Conservation (phyloP, 2,888 invertebrate species). For the Scaptomyza parva region DNA sequence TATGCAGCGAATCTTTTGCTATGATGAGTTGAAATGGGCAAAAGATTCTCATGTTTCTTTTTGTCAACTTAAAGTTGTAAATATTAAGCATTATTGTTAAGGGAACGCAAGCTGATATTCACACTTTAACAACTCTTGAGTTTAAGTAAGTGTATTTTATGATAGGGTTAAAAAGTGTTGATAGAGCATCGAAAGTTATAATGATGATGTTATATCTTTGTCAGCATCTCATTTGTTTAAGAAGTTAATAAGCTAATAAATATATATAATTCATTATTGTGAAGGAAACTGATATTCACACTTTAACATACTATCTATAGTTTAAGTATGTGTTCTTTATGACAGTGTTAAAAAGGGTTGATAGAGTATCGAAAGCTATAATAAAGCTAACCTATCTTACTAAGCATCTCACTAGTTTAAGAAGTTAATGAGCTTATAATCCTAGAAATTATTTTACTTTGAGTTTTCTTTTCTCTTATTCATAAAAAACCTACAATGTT, state of each 20-base stretch:
- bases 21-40: too few relatives aligned
- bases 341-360: neutral
- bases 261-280: too few relatives aligned
- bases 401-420: neutral
- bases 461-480: too few relatives aligned
- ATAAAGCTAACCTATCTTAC: too few relatives aligned
- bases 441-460: neutral
- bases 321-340: too few relatives aligned
- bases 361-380: neutral
- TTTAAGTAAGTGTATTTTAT: neutral
- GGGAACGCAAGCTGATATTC: neutral
- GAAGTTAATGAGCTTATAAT: neutral
- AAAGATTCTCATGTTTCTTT: neutral
- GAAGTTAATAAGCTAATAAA: too few relatives aligned
- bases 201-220: too few relatives aligned
- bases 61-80: neutral
- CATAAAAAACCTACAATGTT: too few relatives aligned
- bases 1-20: neutral
- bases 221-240: too few relatives aligned
- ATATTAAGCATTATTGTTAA: neutral
- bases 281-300: too few relatives aligned
- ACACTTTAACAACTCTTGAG: neutral
- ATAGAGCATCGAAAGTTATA: too few relatives aligned
- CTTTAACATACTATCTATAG: too few relatives aligned
- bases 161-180: neutral